These are phyloP conservation scores for Potamarius usumacintae DNA, from an alignment of 2,113 vertebrate species.

Conservation along the genomic window DNA sequence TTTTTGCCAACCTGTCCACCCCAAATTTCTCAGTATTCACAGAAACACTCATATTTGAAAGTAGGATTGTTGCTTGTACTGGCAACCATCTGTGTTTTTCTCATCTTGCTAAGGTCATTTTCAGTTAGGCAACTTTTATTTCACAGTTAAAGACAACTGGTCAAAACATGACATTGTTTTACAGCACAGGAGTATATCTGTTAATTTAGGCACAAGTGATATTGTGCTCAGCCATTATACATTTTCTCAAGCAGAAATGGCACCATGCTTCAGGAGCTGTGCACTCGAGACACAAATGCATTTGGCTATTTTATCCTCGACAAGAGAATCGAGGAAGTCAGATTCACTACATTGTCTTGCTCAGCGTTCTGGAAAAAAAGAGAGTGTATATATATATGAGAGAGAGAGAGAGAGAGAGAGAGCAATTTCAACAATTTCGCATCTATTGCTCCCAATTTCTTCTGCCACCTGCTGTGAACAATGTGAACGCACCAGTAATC, in stretches of 20 bases:
- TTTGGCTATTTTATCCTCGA: slow-evolving; percentile 1
- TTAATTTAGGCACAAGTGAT: background rate
- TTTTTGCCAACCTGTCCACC: too few relatives aligned
- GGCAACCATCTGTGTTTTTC: background rate
- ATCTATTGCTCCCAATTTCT: slow-evolving; percentile 46
- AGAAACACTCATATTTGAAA: too few relatives aligned
- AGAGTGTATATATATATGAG: background rate
- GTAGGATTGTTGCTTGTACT: too few relatives aligned
- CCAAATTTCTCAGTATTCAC: too few relatives aligned
- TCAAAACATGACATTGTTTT: background rate
- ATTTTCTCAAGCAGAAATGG: background rate
- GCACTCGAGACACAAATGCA: background rate
- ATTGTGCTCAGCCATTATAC: background rate
- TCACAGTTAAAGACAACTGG: background rate
- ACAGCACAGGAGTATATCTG: background rate
- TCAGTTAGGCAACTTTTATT: background rate
- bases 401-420: background rate
- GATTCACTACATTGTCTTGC: slow-evolving; percentile 36
- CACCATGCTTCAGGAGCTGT: background rate
- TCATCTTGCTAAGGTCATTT: background rate
- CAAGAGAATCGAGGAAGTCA: slow-evolving; percentile 20
- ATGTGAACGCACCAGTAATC: slow-evolving; percentile 25
- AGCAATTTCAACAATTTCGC: slow-evolving; percentile 39
- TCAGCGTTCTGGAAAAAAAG: background rate
- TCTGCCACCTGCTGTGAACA: slow-evolving; percentile 39